Base-by-base conservation (phyloP, 2,113 vertebrate species). In the Mellivora capensis region DNA sequence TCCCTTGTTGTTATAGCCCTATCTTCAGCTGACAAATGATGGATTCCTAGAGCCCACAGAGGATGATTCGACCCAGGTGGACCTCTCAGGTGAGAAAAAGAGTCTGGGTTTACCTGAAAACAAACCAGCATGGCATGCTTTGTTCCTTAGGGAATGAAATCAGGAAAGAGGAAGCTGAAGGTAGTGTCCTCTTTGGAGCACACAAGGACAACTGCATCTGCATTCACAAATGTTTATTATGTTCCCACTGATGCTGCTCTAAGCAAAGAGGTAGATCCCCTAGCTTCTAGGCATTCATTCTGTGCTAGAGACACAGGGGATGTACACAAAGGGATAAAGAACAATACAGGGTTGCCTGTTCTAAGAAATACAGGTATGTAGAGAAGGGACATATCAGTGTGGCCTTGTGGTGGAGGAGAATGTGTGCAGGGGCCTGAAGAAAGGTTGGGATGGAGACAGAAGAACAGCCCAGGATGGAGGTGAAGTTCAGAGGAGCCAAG, bases 401-500 rank as follows among this genome's bases (percentile, higher is more conserved):
- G n/a, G 57, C 0, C 20, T 42, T 6, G 4, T 25, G 0, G 3
- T 18, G 52, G 29, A 77, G 42, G 13, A 25, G 23, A 54, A 18
- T 0, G 0, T 17, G n/a, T 49, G 6, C 12, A 29, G 49, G 1
- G 52, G 29, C 2, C 34, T 27, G 7, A 15, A 79, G 71, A 21
- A 31, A 72, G 52, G 20, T n/a, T 37, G 2, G 47, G 18, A 21
- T 15, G 5, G 47, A 67, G 47, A 87, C 27, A 39, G 34, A 27
- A 59, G 13, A 23, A 86, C 21, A 57, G 6, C 31, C 52, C 23
- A 0, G 9, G 25, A n/a, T n/a, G 21, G 29, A 52, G 34, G 10
- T 8, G 10, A 49, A 14, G 39, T 27, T 71, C 59, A 61, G 34
- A 71, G 6, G 4, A 9, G 15, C 31, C 17, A 3, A 39, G 29